Evolutionary conservation across 2,113 vertebrate species (phyloP), one percentile per base, ranked within the genome.

Genomic region (Noctilio leporinus): DNA sequence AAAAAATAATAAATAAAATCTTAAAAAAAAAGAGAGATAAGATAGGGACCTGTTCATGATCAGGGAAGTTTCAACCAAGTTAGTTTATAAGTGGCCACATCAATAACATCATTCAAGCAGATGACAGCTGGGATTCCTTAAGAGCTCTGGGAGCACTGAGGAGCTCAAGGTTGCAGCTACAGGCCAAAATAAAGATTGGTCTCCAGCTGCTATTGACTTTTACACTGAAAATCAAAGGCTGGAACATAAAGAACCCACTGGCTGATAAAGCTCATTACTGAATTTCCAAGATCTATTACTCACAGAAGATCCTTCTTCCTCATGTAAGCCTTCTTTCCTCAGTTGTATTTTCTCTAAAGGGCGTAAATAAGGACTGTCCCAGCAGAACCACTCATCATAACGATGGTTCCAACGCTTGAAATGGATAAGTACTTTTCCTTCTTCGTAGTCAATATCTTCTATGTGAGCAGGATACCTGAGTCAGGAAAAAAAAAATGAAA

Each of bases 361-460:
- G 40, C 99, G 98, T 67, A 99, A 98, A 92, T 99, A 99, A 49
- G 99, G 98, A 43, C 99, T 99, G 97, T 98, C 99, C 99, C 99
- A 99, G 69, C 99, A 99, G 93, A 99, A 99, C 99, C 99, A 99
- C 83, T 99, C 99, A 84, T 99, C 98, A 0, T 99, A 99, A 70
- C 99, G 99, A 51, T 99, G 99, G 97, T 99, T 99, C 99, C 99
- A 99, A 96, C 99, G 99, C 14, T 99, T 99, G 97, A 99, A 99
- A 97, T 99, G 99, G 94, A 99, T 98, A 96, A 99, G 98, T 19
- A 99, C 98, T 94, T 98, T 99, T 94, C 99, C 99, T 95, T 99
- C 99, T 82, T 99, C 99, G 92, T 98, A 99, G 97, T 99, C 99
- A 49, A 99, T 99, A 95, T 99, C 99, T 98, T 99, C 99, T 89